Base-by-base conservation (phyloP, 2,113 vertebrate genomes). In the Cyprinodon tularosa region DNA sequence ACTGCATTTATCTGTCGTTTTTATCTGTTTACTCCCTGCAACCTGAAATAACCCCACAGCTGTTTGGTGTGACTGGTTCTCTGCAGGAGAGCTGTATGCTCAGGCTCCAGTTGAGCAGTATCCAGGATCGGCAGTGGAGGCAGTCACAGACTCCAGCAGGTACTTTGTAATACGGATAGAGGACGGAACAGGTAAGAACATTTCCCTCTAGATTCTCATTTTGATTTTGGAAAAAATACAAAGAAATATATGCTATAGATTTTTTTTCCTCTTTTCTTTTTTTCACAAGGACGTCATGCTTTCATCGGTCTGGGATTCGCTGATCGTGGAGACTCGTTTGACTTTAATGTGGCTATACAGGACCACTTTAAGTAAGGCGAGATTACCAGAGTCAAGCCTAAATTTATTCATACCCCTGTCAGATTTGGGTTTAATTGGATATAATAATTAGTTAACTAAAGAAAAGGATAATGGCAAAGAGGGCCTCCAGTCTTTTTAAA, bases 291-390 rank as follows among this genome's bases (percentile, higher is more conserved):
- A 64, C 96, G 98, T 9, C 96, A 96, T 4, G 98, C 98, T 0
- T 99, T 99, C 68, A 98, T 99, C 0, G 98, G 98, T 1, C 82
- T 99, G 0, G 98, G 98, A 40, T 99, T 99, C 62, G 95, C 93
- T 0, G 98, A 99, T 88, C 94, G 98, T 29, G 97, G 98, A 0
- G 98, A 99, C 17, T 97, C 97, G 11, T 99, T 99, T 79, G 98
- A 99, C 93, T 99, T 99, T 92, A 99, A 97, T 0, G 97, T 99
- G 4, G 96, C 97, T 6, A 91, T 99, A 50, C 98, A 99, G 89
- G 98, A 99, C 88, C 98, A 99, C 86, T 99, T 99, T 84, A 99
- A 98, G 98, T 99, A 90, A 96, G 98, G n/a, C 17, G 50, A 20
- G 20, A 57, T 20, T 20, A 57, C 7, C n/a, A 9, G 17, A 57